phyloP scores from a whole-genome alignment of 2,113 vertebrate species.

The Campylorhamphus procurvoides region DNA sequence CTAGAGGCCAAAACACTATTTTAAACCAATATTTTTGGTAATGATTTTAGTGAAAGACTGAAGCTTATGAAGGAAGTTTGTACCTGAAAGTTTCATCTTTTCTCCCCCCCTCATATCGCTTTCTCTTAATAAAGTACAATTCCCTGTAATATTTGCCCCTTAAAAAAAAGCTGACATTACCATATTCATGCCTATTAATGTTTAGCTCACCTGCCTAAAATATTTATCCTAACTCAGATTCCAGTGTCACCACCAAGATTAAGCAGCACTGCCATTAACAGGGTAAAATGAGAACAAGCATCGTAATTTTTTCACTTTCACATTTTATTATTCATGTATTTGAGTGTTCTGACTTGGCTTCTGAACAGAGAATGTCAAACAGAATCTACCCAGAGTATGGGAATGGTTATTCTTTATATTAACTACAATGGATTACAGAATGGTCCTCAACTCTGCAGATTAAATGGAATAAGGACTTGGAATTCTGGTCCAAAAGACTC shows the following conservation, averaged over 20 bases:
- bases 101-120: neutral
- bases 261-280: neutral
- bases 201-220: neutral
- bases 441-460: neutral
- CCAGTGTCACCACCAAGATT: neutral
- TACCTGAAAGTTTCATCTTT: neutral
- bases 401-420: neutral
- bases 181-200: neutral
- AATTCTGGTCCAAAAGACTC: neutral
- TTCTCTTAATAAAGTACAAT: neutral
- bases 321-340: neutral
- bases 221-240: neutral
- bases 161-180: neutral
- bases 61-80: neutral
- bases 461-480: neutral
- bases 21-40: neutral
- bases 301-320: neutral
- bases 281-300: neutral
- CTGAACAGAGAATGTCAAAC: neutral
- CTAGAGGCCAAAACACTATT: neutral
- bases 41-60: neutral
- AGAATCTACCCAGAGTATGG: neutral
- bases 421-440: neutral
- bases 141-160: neutral
- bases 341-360: neutral